A percentile compares a stretch with the other conserved stretches of the same genome.
Evolutionary conservation across 1,140 invertebrate genomes (phyloP).

Genomic region (Drosophila carrolli): DNA sequence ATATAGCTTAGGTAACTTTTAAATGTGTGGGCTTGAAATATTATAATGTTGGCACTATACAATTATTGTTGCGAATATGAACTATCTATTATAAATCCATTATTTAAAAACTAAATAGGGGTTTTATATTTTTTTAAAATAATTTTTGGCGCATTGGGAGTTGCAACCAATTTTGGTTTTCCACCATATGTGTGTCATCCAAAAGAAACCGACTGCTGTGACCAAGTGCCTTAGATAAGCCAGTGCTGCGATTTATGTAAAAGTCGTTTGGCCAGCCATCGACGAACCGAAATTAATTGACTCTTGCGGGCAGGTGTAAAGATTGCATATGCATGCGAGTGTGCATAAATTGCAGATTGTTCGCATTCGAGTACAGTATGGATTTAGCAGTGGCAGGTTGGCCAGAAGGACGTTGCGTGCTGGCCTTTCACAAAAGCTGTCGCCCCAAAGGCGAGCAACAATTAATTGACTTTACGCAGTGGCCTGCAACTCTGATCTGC

Average conservation of each 20-base stretch:
- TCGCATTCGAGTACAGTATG: not conserved
- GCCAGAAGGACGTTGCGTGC: slow-evolving; percentile 69
- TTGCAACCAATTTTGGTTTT: no score
- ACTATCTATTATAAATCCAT: no score
- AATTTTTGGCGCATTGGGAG: not conserved
- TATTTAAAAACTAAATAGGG: no score
- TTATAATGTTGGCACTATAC: no score
- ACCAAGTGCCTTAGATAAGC: slow-evolving; percentile 59
- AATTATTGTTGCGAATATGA: no score
- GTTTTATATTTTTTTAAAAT: not conserved
- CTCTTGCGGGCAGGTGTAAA: slow-evolving; percentile 74
- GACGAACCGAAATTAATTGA: slow-evolving; percentile 65
- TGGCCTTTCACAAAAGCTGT: slow-evolving; percentile 76
- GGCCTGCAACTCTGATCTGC: slow-evolving; percentile 46
- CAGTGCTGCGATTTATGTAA: slow-evolving; percentile 39
- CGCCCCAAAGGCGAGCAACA: slow-evolving; percentile 76
- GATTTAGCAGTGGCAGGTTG: slow-evolving; percentile 20
- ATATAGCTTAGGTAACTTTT: no score
- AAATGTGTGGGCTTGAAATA: no score
- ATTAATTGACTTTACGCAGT: slow-evolving; percentile 75
- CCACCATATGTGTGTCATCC: slow-evolving; percentile 29
- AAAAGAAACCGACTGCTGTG: slow-evolving; percentile 22
- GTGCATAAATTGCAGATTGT: slow-evolving; percentile 51
- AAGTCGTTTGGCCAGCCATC: slow-evolving; percentile 44
- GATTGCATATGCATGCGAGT: slow-evolving; percentile 66